These are phyloP conservation scores for Cyanoramphus novaezelandiae DNA, from an alignment of 2,113 vertebrate species.

Conservation along the genomic window DNA sequence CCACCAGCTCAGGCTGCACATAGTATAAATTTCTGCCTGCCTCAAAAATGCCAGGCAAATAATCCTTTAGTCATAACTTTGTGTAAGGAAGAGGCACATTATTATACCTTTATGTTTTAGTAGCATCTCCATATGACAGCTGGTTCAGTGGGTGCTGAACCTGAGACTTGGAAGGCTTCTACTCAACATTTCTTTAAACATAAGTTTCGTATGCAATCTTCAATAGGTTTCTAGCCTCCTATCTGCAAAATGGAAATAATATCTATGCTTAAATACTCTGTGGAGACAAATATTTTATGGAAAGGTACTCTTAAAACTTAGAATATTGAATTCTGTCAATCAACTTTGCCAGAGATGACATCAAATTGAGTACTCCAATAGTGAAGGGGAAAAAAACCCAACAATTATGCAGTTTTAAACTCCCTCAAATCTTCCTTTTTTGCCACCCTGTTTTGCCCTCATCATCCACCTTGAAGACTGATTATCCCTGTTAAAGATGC, in stretches of 20 bases:
- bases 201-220: background rate
- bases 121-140: background rate
- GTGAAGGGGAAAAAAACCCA: background rate
- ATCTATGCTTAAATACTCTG: background rate
- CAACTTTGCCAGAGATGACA: background rate
- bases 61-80: background rate
- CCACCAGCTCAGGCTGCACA: background rate
- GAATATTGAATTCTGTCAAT: conserved; percentile 26
- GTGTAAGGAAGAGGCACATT: background rate
- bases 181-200: background rate
- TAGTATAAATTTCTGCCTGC: background rate
- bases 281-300: background rate
- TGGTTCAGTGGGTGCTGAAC: background rate
- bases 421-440: background rate
- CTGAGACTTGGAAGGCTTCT: background rate
- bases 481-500: background rate
- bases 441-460: background rate
- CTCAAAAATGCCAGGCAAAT: background rate
- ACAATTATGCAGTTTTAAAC: background rate
- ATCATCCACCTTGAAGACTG: background rate
- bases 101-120: background rate
- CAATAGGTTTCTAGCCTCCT: background rate
- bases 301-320: background rate
- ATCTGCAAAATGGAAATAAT: background rate
- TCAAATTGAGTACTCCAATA: background rate